Evolutionary conservation across 2,888 invertebrate species (phyloP).

Genomic region (Sepiola atlantica): DNA sequence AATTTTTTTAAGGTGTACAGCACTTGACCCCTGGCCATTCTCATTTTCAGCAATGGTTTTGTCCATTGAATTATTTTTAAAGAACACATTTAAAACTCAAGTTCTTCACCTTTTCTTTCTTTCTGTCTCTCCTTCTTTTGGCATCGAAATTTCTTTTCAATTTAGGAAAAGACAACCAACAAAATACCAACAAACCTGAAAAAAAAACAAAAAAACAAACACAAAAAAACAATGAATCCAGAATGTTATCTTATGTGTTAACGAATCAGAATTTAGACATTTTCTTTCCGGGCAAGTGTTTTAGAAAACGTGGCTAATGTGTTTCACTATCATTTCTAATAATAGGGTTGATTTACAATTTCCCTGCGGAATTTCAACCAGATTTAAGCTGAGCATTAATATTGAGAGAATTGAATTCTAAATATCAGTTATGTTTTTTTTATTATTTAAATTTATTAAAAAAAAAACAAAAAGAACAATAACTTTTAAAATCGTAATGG

Average conservation of each 20-base stretch:
- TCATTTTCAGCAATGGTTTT: not conserved
- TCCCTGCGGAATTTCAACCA: not conserved
- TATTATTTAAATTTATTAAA: not conserved
- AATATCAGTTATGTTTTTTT: not conserved
- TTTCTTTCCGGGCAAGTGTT: not conserved
- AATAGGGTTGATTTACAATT: not conserved
- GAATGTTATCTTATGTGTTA: not conserved
- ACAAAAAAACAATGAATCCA: not conserved
- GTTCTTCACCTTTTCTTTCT: not conserved
- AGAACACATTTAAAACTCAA: not conserved
- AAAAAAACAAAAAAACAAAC: not conserved
- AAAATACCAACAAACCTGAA: too few relatives aligned
- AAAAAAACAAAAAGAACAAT: not conserved
- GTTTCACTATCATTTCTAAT: not conserved
- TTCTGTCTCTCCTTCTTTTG: not conserved
- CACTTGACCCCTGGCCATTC: not conserved
- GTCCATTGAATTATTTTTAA: not conserved
- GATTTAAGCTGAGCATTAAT: not conserved
- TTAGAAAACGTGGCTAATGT: not conserved
- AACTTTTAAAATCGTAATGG: not conserved
- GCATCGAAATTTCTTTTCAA: not conserved
- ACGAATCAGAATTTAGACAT: not conserved
- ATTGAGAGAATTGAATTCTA: not conserved
- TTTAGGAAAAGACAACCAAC: too few relatives aligned
- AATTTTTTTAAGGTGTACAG: not conserved